A percentile compares a stretch with the other conserved stretches of the same genome.
Conservation (phyloP, 2,797 vertebrate genomes). For the Siniperca obscura region DNA sequence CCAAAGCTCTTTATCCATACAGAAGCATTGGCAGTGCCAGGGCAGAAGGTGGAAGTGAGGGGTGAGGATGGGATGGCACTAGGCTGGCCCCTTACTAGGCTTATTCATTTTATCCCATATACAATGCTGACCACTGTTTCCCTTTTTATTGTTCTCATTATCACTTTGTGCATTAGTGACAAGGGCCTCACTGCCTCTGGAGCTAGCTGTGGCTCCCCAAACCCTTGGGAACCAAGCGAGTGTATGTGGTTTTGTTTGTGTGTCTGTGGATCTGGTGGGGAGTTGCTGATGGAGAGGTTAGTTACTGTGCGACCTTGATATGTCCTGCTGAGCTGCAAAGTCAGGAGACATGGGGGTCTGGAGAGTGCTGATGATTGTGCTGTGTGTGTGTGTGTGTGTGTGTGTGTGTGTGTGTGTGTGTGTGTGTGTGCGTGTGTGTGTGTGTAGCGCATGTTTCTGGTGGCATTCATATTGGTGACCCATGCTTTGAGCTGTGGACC, state of each 20-base stretch:
- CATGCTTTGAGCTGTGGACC: constrained; percentile 23
- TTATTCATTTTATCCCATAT: constrained; percentile 55
- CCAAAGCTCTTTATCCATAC: constrained; percentile 84
- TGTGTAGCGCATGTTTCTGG: constrained; percentile 27
- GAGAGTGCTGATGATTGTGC: constrained; percentile 48
- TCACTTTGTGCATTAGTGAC: constrained; percentile 55
- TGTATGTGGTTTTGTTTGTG: constrained; percentile 41
- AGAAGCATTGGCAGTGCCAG: constrained; percentile 75
- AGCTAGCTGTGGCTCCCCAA: constrained; percentile 29
- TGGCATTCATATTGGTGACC: constrained; percentile 31
- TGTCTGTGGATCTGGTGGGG: constrained; percentile 26
- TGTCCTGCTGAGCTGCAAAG: constrained; percentile 77
- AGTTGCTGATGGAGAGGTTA: constrained; percentile 79
- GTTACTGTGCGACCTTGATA: constrained; percentile 74
- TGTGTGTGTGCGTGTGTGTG: too few relatives aligned
- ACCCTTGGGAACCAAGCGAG: constrained; percentile 3
- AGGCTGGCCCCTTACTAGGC: constrained; percentile 52
- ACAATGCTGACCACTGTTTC: constrained; percentile 49
- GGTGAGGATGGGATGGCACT: constrained; percentile 55
- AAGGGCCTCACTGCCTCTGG: constrained; percentile 15
- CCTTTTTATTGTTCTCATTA: constrained; percentile 60
- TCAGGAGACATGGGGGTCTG: constrained; percentile 55
- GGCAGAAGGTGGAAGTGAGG: constrained; percentile 58
- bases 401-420: constrained; percentile 44
- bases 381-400: constrained; percentile 34